A percentile compares a stretch with the other conserved stretches of the same genome.
Conservation (phyloP, 2,797 vertebrate genomes). For the Orientallactaga sibirica region DNA sequence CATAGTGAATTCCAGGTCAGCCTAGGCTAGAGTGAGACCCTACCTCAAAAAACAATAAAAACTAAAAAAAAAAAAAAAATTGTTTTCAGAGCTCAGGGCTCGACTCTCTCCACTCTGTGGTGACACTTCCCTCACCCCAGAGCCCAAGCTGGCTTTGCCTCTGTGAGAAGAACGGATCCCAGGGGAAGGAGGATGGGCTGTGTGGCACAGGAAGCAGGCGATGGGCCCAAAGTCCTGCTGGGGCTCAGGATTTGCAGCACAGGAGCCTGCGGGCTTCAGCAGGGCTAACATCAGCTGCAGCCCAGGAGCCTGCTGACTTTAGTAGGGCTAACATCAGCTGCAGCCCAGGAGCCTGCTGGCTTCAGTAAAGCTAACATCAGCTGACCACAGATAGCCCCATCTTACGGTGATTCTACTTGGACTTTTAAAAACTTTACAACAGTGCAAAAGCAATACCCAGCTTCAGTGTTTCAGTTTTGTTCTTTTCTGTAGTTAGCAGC, state of each 20-base stretch:
- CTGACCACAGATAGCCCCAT: background rate
- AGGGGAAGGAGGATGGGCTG: constrained; percentile 11
- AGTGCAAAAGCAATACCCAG: background rate
- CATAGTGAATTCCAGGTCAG: too few species aligned
- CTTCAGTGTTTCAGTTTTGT: background rate
- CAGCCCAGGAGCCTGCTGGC: background rate
- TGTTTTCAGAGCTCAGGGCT: background rate
- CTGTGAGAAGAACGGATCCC: background rate
- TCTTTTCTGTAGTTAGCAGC: background rate
- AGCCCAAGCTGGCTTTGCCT: background rate
- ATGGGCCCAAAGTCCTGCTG: background rate
- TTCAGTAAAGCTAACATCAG: background rate
- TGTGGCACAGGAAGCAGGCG: background rate
- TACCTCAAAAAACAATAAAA: too few species aligned
- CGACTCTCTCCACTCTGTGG: background rate
- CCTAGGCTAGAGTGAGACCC: too few species aligned
- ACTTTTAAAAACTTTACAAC: background rate
- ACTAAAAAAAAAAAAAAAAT: too few species aligned
- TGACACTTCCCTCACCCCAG: constrained; percentile 33
- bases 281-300: background rate
- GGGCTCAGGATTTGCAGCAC: background rate
- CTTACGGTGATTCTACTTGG: background rate
- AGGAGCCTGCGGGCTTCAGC: background rate
- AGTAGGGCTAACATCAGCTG: too few species aligned
- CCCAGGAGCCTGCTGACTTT: background rate